phyloP scores from a whole-genome alignment of 1,140 invertebrate species.

The Tetramorium parvispinum region DNA sequence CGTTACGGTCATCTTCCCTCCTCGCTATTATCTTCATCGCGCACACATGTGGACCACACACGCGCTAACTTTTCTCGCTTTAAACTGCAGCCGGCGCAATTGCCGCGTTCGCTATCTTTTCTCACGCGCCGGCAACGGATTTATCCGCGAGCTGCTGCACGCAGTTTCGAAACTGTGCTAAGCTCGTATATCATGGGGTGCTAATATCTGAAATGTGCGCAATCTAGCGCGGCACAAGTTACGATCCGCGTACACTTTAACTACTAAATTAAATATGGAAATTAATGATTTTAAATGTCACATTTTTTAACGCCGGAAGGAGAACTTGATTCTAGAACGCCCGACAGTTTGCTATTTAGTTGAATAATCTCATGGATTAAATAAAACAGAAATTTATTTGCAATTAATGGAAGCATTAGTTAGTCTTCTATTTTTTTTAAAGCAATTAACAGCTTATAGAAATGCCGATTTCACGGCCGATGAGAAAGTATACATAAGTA shows the following conservation, averaged over 20 bases:
- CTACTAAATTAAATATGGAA: slow-evolving; percentile 1
- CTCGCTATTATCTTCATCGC: slow-evolving; percentile 10
- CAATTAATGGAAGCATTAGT: background rate
- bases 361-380: background rate
- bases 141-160: slow-evolving; percentile 26
- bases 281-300: slow-evolving; percentile 4
- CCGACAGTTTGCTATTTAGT: background rate
- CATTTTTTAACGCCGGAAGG: background rate
- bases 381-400: background rate
- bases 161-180: slow-evolving; percentile 4
- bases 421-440: background rate
- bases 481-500: background rate
- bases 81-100: slow-evolving; percentile 34
- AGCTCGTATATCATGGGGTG: background rate
- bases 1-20: background rate
- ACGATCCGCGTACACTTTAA: background rate
- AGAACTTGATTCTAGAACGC: background rate
- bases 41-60: background rate
- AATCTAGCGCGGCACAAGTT: background rate
- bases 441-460: background rate
- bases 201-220: slow-evolving; percentile 24
- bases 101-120: background rate
- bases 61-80: slow-evolving; percentile 36
- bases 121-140: background rate
- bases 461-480: background rate